A percentile compares a stretch with the other conserved stretches of the same genome.
Evolutionary conservation across 2,888 invertebrate genomes (phyloP).

Genomic region (Pheosia tremula): DNA sequence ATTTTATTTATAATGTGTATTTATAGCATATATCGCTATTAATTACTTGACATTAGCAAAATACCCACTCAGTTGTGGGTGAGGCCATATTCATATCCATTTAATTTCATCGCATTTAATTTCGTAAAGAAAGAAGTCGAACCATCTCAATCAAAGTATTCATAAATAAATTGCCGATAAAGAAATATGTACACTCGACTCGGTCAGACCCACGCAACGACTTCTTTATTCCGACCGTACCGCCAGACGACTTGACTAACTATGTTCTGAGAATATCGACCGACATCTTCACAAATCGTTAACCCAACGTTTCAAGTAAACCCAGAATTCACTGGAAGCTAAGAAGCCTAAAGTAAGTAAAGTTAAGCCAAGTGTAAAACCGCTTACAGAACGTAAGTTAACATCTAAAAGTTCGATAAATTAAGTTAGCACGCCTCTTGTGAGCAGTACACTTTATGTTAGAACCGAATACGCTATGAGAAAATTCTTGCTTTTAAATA

Average conservation of each 20-base stretch:
- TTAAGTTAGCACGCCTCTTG: constrained; percentile 46
- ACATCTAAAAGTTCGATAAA: constrained; percentile 48
- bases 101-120: no score
- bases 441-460: constrained; percentile 17
- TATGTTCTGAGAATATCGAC: constrained; percentile 3
- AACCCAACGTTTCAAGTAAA: constrained; percentile 10
- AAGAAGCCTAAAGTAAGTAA: constrained; percentile 48
- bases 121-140: no score
- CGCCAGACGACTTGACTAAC: constrained; percentile 10
- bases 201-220: constrained; percentile 8
- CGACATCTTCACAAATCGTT: constrained; percentile 23
- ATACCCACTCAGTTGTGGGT: no score
- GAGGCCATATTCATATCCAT: no score
- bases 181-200: neutral
- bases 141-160: no score
- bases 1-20: no score
- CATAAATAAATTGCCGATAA: neutral
- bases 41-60: no score
- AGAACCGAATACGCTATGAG: constrained; percentile 15
- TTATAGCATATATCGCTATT: no score
- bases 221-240: constrained; percentile 4
- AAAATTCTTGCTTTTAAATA: constrained; percentile 21
- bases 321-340: constrained; percentile 28
- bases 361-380: constrained; percentile 54
- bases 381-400: constrained; percentile 41